These are phyloP conservation scores for Falco rusticolus DNA, from an alignment of 2,797 vertebrate genomes.

Conservation along the genomic window DNA sequence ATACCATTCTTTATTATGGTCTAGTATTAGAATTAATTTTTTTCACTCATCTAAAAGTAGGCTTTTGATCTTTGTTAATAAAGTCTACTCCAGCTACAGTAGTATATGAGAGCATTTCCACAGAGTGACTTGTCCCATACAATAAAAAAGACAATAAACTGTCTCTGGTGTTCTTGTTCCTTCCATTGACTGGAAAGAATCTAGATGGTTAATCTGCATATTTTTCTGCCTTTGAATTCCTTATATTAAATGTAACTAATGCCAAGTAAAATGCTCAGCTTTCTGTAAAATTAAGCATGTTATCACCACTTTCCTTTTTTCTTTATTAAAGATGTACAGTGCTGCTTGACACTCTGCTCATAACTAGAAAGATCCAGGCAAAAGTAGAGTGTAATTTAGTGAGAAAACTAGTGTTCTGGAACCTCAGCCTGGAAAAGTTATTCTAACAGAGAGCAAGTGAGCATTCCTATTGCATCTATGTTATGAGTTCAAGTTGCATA, in stretches of 20 bases:
- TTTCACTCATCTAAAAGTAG: not conserved
- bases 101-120: not conserved
- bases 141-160: not conserved
- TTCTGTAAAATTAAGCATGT: not conserved
- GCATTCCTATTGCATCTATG: not conserved
- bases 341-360: not conserved
- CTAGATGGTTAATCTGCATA: not conserved
- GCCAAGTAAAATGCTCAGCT: not conserved
- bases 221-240: not conserved
- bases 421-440: not conserved
- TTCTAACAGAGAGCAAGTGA: not conserved
- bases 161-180: not conserved
- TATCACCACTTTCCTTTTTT: not conserved
- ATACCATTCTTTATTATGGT: not conserved
- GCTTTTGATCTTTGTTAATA: not conserved
- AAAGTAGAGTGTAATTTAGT: not conserved
- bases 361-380: not conserved
- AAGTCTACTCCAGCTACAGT: not conserved
- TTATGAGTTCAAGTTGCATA: not conserved
- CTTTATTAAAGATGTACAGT: not conserved
- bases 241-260: not conserved
- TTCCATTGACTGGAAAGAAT: not conserved
- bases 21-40: not conserved
- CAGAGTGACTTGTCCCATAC: not conserved
- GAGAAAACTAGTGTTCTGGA: not conserved